These are phyloP conservation scores for Pangasius sanitwongsei DNA, from an alignment of 2,797 vertebrate species.

Conservation along the genomic window DNA sequence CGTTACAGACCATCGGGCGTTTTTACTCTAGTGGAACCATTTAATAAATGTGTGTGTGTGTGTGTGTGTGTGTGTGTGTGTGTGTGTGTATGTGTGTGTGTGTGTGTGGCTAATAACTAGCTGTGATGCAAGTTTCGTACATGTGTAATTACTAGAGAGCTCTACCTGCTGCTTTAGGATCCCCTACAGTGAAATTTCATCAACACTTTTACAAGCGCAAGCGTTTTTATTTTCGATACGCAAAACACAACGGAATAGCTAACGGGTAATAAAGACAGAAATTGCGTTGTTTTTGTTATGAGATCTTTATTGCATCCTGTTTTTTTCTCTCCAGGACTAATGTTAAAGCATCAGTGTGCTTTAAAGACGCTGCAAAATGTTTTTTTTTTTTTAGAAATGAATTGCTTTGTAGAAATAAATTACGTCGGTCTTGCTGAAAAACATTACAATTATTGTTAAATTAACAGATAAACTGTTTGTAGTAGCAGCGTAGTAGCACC, in stretches of 20 bases:
- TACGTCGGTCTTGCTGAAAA: not conserved
- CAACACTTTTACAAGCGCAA: not conserved
- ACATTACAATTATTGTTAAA: not conserved
- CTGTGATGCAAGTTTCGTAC: conserved; percentile 34
- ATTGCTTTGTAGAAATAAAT: not conserved
- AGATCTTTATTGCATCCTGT: not conserved
- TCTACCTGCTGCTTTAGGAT: conserved; percentile 32
- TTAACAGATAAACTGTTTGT: not conserved
- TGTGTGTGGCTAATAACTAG: conserved; percentile 25
- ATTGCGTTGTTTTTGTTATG: not conserved
- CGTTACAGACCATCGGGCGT: not conserved
- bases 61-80: conserved; percentile 27
- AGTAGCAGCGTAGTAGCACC: not conserved
- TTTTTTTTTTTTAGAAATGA: not conserved
- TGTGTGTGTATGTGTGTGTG: conserved; percentile 40
- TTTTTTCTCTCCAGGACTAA: not conserved
- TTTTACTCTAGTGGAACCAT: not conserved
- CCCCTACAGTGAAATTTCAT: conserved; percentile 2
- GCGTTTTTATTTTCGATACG: not conserved
- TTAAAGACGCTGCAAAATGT: not conserved
- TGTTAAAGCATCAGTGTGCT: not conserved
- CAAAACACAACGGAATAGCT: not conserved
- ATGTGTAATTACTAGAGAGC: conserved; percentile 30
- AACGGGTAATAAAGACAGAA: not conserved
- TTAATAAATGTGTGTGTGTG: not conserved